A percentile compares a stretch with the other conserved stretches of the same genome.
These are phyloP conservation scores for Eurypyga helias DNA, from an alignment of 2,113 vertebrate species.

Conservation along the genomic window DNA sequence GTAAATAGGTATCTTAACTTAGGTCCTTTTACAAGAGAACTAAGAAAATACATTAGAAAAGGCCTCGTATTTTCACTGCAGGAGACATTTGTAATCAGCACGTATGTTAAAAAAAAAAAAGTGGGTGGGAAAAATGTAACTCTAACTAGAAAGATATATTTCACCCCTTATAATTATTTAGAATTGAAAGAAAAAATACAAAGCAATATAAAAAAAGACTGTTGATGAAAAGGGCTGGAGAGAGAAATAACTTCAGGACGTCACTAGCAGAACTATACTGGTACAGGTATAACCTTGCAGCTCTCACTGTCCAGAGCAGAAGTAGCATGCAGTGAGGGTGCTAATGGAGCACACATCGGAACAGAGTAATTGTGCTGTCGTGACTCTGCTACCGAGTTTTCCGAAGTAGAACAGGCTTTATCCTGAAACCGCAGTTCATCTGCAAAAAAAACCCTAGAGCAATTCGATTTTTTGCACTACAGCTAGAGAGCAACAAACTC, in stretches of 20 bases:
- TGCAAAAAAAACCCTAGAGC: not conserved
- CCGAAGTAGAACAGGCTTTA: not conserved
- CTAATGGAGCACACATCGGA: not conserved
- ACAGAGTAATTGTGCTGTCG: fast-evolving
- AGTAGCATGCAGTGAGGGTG: not conserved
- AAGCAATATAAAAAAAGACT: not conserved
- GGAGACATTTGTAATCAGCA: not conserved
- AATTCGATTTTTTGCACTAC: not conserved
- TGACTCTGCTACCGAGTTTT: not conserved
- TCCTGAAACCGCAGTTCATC: not conserved
- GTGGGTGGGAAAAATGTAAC: not conserved
- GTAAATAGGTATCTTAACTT: not conserved
- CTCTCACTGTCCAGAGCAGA: not conserved
- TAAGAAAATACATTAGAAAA: not conserved
- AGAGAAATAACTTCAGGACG: not conserved
- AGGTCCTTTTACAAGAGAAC: not conserved
- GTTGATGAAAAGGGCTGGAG: not conserved
- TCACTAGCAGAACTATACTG: not conserved
- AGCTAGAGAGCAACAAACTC: not conserved
- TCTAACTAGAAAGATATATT: not conserved
- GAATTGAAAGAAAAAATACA: not conserved
- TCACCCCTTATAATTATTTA: not conserved
- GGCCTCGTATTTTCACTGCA: not conserved
- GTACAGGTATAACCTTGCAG: not conserved
- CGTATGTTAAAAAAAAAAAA: not conserved